Percentiles rank a stretch among this genome's conserved stretches.
Conservation (phyloP, 2,113 vertebrate species). For the Eolophus roseicapilla region DNA sequence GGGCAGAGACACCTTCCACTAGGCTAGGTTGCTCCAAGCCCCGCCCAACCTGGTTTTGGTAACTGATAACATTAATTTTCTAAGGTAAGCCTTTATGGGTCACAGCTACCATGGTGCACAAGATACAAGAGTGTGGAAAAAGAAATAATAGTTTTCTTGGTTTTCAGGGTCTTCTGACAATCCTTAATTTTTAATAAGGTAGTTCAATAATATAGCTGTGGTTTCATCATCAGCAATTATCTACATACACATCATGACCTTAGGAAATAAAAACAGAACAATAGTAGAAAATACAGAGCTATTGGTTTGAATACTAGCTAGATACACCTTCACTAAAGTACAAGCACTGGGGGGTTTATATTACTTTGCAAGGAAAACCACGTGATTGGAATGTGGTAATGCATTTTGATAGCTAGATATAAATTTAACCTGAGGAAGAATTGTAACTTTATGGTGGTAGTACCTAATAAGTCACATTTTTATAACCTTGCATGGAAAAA, state of each 20-base stretch:
- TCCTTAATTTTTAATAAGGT: conserved; percentile 30
- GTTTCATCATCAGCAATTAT: background rate
- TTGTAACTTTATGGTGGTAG: background rate
- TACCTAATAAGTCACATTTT: conserved; percentile 42
- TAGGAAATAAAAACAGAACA: background rate
- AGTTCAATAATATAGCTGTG: background rate
- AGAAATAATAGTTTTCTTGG: background rate
- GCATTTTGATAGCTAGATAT: conserved; percentile 29
- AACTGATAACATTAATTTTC: background rate
- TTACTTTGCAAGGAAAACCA: background rate
- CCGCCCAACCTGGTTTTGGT: background rate
- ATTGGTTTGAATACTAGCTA: background rate
- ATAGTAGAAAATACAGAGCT: background rate
- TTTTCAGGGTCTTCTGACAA: background rate
- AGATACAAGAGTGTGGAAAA: background rate
- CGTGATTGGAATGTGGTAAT: background rate
- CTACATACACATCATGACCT: background rate
- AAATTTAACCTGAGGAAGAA: conserved; percentile 24
- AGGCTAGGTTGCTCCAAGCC: background rate
- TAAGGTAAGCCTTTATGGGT: background rate
- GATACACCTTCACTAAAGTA: background rate
- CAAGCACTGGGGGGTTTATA: background rate
- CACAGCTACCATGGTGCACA: fast-evolving
- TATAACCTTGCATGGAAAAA: conserved; percentile 12
- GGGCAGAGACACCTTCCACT: background rate